Evolutionary conservation across 2,797 vertebrate species (phyloP), one percentile per base, ranked within the genome.

Genomic region (Cichlasoma orientale): DNA sequence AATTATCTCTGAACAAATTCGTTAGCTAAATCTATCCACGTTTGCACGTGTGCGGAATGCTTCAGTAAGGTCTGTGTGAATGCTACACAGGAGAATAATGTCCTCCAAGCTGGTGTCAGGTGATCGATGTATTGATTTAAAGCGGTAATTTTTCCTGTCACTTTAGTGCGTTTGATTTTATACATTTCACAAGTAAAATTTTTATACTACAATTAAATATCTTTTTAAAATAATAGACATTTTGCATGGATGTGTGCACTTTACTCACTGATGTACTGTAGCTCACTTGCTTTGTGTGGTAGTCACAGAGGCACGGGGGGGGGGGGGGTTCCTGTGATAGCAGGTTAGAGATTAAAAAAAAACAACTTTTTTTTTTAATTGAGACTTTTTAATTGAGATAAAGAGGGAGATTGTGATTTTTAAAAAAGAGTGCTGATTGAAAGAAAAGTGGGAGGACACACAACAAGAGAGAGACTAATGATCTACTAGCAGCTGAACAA

Each of bases 371-470:
- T 29, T 5, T 29, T 29, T 29, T 3, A 29, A 29, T 29, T 29
- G 29, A 29, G 29, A 29, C 29, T 5, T 29, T 29, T 29, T 29
- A n/a, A n/a, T 33, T 33, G 31, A 33, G 31, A 2, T 33, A 33
- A 9, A 33, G 82, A 79, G 66, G 72, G 53, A 78, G 72, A 75
- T 78, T 27, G 72, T 86, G 82, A 87, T 77, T 27, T 27, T 27
- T 3, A 88, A 82, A 85, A 78, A 83, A 47, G 66, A 85, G 83
- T 23, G 2, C 77, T 68, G 63, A 68, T 79, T 72, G 36, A 74
- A 56, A 76, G 85, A 85, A 71, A 58, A 77, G 88, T 78, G 76
- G 79, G 86, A 86, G 82, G 76, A 87, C 70, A 56, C 71, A 58
- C 7, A 2, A 74, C 70, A 75, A 63, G 23, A 75, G 69, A 59